Evolutionary conservation across 2,888 invertebrate genomes (phyloP).

Genomic region (Orchesellides sinensis): DNA sequence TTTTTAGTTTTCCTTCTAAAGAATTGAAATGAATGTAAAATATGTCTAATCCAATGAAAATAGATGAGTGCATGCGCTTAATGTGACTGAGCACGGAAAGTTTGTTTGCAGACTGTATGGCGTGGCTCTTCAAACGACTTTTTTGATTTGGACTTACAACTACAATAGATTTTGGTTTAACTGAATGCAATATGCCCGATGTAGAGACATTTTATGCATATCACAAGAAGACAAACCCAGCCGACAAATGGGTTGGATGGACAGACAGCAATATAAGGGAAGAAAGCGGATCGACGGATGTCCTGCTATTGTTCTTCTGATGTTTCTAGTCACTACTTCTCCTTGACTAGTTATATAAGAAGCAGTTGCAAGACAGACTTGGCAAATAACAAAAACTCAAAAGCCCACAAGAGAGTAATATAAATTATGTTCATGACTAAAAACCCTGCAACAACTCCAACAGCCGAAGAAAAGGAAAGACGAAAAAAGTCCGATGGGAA

Average conservation of each 20-base stretch:
- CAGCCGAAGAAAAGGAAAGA: conserved; percentile 9
- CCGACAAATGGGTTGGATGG: not conserved
- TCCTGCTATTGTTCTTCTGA: too few relatives aligned
- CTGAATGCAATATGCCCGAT: too few relatives aligned
- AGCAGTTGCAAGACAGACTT: too few relatives aligned
- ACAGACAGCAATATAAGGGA: not conserved
- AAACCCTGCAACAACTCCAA: conserved; percentile 22
- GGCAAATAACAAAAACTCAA: not conserved
- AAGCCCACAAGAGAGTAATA: conserved; percentile 44
- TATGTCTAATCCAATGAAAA: conserved; percentile 59
- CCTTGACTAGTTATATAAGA: too few relatives aligned
- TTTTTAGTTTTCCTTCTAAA: not conserved
- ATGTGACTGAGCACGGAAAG: conserved; percentile 38
- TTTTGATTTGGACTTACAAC: not conserved
- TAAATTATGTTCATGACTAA: conserved; percentile 60
- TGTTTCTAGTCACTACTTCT: too few relatives aligned
- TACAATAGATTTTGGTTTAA: too few relatives aligned
- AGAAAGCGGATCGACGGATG: not conserved
- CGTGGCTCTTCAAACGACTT: not conserved
- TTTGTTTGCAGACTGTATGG: conserved; percentile 16
- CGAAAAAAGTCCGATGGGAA: conserved; percentile 40
- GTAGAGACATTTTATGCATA: too few relatives aligned
- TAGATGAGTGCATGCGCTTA: conserved; percentile 57
- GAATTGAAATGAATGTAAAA: conserved; percentile 53
- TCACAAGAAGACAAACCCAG: not conserved